Percentiles rank a stretch among this genome's conserved stretches.
phyloP scores from a whole-genome alignment of 2,888 invertebrate genomes.

The Hedychridium roseum region DNA sequence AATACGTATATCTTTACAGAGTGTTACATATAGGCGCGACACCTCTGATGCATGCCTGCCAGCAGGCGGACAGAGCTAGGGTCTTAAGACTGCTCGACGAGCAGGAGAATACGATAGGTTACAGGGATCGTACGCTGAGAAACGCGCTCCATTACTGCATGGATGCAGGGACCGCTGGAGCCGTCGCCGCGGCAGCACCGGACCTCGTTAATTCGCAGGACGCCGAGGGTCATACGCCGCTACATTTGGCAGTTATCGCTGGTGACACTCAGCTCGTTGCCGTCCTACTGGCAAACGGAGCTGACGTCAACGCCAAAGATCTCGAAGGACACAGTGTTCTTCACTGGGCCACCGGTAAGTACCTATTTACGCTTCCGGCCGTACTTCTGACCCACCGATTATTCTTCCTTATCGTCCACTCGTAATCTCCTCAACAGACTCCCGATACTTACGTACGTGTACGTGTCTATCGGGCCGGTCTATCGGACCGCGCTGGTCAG shows the following conservation, averaged over 20 bases:
- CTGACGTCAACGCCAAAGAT: constrained; percentile 90
- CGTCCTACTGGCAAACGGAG: constrained; percentile 85
- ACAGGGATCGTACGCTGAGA: constrained; percentile 83
- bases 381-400: background rate
- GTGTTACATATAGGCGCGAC: constrained; percentile 73
- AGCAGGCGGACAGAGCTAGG: constrained; percentile 82
- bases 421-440: background rate
- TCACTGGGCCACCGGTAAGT: constrained; percentile 96
- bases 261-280: constrained; percentile 88
- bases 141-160: constrained; percentile 95
- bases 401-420: background rate
- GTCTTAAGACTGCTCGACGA: constrained; percentile 79
- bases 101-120: constrained; percentile 71
- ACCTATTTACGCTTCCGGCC: background rate
- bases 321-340: constrained; percentile 94
- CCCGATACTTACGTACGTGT: no score
- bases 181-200: constrained; percentile 86
- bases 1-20: constrained; percentile 39
- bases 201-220: constrained; percentile 84
- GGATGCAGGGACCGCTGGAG: constrained; percentile 68
- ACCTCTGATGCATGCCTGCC: constrained; percentile 90
- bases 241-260: constrained; percentile 94
- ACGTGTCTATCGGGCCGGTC: constrained; percentile 29
- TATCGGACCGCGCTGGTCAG: constrained; percentile 38
- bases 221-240: constrained; percentile 93